Conservation (phyloP, 2,797 vertebrate genomes). For the Acridotheres tristis region DNA sequence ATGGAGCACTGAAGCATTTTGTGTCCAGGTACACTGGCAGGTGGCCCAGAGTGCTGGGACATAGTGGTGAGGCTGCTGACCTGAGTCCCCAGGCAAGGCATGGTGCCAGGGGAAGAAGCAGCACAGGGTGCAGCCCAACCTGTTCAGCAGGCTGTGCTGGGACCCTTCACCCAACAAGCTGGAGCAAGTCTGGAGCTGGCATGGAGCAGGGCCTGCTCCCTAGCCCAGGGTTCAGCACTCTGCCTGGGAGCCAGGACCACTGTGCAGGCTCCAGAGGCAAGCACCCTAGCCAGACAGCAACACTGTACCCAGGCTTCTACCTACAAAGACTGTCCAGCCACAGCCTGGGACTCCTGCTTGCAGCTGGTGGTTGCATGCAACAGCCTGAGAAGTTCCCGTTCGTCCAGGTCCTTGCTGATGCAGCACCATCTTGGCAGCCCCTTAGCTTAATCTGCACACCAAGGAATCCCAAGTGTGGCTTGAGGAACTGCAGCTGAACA, state of each 20-base stretch:
- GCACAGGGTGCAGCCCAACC: background rate
- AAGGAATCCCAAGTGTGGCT: background rate
- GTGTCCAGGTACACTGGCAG: background rate
- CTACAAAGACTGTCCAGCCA: background rate
- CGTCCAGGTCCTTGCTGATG: background rate
- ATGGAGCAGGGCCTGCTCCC: background rate
- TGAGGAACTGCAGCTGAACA: background rate
- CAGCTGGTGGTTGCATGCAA: fast-evolving
- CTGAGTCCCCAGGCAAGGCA: background rate
- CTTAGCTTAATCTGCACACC: background rate
- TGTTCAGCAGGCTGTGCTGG: background rate
- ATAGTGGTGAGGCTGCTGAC: background rate
- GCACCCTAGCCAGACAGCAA: background rate
- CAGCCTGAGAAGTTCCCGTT: background rate
- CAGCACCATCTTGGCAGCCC: background rate
- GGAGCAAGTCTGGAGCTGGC: background rate
- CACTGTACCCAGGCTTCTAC: background rate
- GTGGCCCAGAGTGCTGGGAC: background rate
- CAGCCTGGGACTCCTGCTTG: background rate
- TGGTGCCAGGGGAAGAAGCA: background rate
- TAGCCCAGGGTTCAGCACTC: background rate
- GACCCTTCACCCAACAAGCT: background rate
- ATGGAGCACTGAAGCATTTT: background rate
- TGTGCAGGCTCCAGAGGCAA: background rate
- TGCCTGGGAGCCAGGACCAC: background rate